A percentile compares a stretch with the other conserved stretches of the same genome.
Conservation (phyloP, 2,113 vertebrate species). For the Rostratula benghalensis region DNA sequence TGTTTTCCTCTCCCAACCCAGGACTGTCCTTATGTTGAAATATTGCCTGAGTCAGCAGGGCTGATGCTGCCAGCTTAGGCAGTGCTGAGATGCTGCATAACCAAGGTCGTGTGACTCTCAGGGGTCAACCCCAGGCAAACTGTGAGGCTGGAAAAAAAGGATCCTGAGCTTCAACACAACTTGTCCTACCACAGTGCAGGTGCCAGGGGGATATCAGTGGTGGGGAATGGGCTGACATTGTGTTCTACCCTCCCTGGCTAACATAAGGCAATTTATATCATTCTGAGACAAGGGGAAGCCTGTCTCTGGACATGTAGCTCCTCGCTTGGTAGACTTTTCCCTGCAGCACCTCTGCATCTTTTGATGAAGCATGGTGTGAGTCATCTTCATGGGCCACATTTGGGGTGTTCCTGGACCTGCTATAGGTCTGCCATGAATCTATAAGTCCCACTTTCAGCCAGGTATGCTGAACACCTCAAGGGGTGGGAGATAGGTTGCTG, state of each 20-base stretch:
- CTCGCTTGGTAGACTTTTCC: rapidly evolving
- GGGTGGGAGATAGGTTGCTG: background rate
- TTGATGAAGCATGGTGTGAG: too few relatives aligned
- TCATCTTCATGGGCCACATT: background rate
- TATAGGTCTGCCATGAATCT: background rate
- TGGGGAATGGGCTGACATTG: background rate
- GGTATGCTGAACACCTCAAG: background rate
- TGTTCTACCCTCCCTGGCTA: background rate
- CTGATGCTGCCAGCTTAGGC: background rate
- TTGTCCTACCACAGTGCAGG: rapidly evolving
- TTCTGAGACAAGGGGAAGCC: background rate
- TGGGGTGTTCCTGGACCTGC: background rate
- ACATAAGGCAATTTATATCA: background rate
- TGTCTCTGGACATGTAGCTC: background rate
- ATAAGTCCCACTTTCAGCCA: background rate
- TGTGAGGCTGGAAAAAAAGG: background rate
- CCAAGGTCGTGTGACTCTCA: background rate
- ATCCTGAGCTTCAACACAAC: rapidly evolving
- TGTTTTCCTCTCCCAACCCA: background rate
- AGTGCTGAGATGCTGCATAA: background rate
- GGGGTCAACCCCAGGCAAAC: background rate
- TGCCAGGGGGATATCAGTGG: background rate
- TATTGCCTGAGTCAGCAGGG: background rate
- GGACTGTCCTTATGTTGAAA: background rate
- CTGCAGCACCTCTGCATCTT: too few relatives aligned